These are phyloP conservation scores for Caenorhabditis panamensis DNA, from an alignment of 2,888 invertebrate genomes.

Conservation along the genomic window DNA sequence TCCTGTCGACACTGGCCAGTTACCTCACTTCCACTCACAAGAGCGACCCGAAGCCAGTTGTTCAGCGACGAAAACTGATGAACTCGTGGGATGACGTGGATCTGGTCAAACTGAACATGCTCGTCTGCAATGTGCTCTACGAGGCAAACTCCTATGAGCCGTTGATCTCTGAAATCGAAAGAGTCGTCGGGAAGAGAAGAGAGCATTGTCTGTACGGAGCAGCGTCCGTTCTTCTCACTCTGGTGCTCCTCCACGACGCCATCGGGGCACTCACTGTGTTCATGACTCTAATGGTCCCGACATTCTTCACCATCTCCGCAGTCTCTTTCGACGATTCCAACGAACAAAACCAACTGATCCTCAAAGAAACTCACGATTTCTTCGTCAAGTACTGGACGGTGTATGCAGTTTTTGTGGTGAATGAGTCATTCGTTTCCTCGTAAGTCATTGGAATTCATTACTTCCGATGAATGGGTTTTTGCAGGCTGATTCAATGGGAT, in stretches of 20 bases:
- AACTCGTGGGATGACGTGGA: slow-evolving; percentile 58
- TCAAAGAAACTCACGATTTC: slow-evolving; percentile 32
- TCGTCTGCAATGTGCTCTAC: slow-evolving; percentile 50
- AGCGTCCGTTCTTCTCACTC: background rate
- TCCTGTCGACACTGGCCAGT: slow-evolving; percentile 53
- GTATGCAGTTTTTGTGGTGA: slow-evolving; percentile 39
- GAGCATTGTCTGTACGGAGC: slow-evolving; percentile 48
- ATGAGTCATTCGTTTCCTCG: slow-evolving; percentile 45
- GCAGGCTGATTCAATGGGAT: slow-evolving; percentile 52
- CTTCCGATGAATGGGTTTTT: background rate
- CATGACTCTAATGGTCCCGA: slow-evolving; percentile 50
- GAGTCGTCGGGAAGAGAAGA: slow-evolving; percentile 26
- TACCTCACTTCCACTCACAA: slow-evolving; percentile 49
- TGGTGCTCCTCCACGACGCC: slow-evolving; percentile 45
- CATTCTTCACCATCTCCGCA: slow-evolving; percentile 32
- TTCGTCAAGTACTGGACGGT: slow-evolving; percentile 46
- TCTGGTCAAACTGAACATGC: slow-evolving; percentile 36
- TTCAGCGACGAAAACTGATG: slow-evolving; percentile 23
- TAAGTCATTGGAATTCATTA: slow-evolving; percentile 8
- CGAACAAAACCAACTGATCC: slow-evolving; percentile 5
- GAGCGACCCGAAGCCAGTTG: slow-evolving; percentile 34
- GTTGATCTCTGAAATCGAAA: slow-evolving; percentile 46
- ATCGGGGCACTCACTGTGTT: slow-evolving; percentile 44
- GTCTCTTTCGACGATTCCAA: slow-evolving; percentile 1
- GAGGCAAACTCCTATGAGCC: slow-evolving; percentile 16